Evolutionary conservation across 2,888 invertebrate genomes (phyloP).

Genomic region (Acrobasis repandana): DNA sequence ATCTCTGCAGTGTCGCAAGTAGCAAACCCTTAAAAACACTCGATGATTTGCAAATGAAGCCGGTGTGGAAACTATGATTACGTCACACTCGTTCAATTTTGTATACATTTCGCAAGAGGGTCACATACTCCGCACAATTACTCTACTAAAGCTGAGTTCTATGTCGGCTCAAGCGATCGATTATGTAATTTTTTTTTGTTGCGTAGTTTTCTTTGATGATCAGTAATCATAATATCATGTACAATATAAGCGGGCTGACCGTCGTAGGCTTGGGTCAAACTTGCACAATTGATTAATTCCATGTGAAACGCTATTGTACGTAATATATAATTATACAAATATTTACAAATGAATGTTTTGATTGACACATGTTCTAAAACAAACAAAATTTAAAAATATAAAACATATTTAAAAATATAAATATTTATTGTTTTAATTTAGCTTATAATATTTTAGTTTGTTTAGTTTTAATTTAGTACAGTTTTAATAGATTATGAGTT

Average conservation of each 20-base stretch:
- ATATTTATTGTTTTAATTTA: too few species aligned
- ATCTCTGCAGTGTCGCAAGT: constrained; percentile 4
- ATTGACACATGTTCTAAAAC: too few species aligned
- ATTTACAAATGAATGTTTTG: too few species aligned
- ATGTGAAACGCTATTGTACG: neutral
- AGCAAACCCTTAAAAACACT: constrained; percentile 6
- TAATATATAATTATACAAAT: neutral
- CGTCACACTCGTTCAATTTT: constrained; percentile 14
- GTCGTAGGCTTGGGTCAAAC: neutral
- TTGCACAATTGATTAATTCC: neutral
- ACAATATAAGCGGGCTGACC: neutral
- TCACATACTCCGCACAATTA: constrained; percentile 1
- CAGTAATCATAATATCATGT: constrained; percentile 13
- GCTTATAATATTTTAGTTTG: too few species aligned
- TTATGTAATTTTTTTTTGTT: neutral
- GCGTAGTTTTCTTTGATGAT: constrained; percentile 13
- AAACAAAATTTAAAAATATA: too few species aligned
- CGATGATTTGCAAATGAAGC: constrained; percentile 1
- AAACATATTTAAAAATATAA: neutral
- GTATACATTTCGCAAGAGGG: constrained; percentile 12
- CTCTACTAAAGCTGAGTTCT: constrained; percentile 1
- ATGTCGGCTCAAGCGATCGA: neutral
- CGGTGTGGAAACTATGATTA: constrained; percentile 1
- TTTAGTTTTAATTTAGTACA: too few species aligned
- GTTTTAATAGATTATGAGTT: too few species aligned